These are phyloP conservation scores for Cuniculus paca DNA, from an alignment of 2,797 vertebrate genomes.

Conservation along the genomic window DNA sequence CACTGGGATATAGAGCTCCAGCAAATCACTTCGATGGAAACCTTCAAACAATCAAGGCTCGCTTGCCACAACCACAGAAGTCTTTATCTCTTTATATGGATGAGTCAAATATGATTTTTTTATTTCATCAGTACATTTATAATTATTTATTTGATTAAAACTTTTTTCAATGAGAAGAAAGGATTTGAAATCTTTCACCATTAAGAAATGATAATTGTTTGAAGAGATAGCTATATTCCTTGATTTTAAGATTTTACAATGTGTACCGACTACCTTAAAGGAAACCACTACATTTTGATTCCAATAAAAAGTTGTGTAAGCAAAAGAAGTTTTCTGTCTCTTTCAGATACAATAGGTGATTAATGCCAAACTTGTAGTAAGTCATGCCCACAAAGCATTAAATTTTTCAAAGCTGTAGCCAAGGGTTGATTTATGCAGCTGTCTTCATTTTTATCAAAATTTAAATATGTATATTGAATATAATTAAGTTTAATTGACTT, in stretches of 20 bases:
- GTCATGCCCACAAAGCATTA: not conserved
- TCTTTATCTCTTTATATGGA: not conserved
- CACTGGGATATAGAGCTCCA: not conserved
- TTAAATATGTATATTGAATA: not conserved
- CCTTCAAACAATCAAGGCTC: not conserved
- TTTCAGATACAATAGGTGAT: not conserved
- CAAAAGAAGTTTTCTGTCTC: not conserved
- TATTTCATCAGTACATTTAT: not conserved
- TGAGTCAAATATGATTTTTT: not conserved
- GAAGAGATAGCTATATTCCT: not conserved
- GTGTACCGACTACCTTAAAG: not conserved
- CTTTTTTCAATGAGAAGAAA: not conserved
- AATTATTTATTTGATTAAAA: not conserved
- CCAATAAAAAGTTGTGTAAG: not conserved
- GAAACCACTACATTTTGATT: not conserved
- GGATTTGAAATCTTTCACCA: not conserved
- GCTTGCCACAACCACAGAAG: not conserved
- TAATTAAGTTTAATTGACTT: not conserved
- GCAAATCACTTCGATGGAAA: not conserved
- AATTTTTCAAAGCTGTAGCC: not conserved
- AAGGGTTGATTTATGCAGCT: not conserved
- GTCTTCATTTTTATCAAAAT: not conserved
- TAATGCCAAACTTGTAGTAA: not conserved
- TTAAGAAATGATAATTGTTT: not conserved
- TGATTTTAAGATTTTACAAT: not conserved